Conservation (phyloP, 1,140 invertebrate species). For the Macrotrachela quadricornifera region DNA sequence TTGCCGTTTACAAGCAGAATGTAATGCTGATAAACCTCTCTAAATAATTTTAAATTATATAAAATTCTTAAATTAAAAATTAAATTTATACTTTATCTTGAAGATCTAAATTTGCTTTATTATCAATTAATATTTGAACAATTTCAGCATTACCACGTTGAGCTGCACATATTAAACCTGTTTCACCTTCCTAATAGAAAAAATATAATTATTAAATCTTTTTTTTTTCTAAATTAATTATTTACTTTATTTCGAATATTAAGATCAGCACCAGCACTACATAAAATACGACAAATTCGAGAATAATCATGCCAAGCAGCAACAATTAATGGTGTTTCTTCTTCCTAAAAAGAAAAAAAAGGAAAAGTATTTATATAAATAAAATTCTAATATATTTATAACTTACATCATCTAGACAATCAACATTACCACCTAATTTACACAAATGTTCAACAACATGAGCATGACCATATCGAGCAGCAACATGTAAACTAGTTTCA, state of each 20-base stretch:
- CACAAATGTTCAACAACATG: constrained; percentile 31
- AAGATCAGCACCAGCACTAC: constrained; percentile 1
- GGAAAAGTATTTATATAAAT: no score
- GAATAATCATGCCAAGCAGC: constrained; percentile 38
- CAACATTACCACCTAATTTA: constrained; percentile 27
- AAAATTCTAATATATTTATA: constrained; percentile 8
- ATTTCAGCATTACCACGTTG: constrained; percentile 38
- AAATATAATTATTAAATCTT: not conserved
- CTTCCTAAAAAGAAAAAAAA: constrained; percentile 24
- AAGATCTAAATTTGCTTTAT: constrained; percentile 29
- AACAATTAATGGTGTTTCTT: constrained; percentile 37
- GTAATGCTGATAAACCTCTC: constrained; percentile 38
- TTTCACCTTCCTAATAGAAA: constrained; percentile 36
- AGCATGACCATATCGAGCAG: constrained; percentile 36
- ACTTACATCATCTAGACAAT: constrained; percentile 35
- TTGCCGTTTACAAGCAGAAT: constrained; percentile 39
- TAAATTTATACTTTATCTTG: constrained; percentile 45
- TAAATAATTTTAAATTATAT: constrained; percentile 43
- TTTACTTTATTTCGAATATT: constrained; percentile 4
- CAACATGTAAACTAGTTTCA: constrained; percentile 37
- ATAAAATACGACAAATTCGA: constrained; percentile 24
- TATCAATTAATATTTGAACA: constrained; percentile 69
- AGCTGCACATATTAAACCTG: constrained; percentile 36
- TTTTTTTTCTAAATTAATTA: not conserved
- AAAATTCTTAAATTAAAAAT: constrained; percentile 78